phyloP scores from a whole-genome alignment of 92 coral and sea anemone species.

The Galaxea fascicularis region DNA sequence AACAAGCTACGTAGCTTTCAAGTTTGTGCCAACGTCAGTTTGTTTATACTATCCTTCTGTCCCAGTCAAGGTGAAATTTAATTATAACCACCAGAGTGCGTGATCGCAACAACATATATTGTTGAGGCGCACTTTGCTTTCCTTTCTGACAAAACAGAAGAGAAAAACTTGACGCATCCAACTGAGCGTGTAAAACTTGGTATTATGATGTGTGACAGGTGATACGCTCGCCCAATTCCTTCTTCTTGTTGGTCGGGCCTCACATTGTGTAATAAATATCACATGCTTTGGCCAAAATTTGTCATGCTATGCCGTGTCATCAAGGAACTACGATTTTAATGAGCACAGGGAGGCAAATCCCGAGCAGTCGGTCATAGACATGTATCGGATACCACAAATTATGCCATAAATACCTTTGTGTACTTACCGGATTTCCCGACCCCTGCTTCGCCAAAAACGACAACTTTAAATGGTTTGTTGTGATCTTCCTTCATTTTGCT shows the following conservation, averaged over 20 bases:
- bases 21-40: too few species aligned
- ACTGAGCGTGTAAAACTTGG: not conserved
- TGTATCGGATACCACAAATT: too few species aligned
- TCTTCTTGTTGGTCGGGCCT: not conserved
- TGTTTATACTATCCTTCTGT: not conserved
- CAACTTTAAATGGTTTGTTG: constrained; percentile 58
- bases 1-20: too few species aligned
- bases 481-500: constrained; percentile 25
- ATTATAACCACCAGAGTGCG: not conserved
- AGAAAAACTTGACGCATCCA: not conserved
- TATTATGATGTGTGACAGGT: not conserved
- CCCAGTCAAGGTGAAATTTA: not conserved
- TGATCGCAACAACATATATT: not conserved
- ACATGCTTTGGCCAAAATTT: not conserved
- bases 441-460: constrained; percentile 77
- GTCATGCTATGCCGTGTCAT: not conserved
- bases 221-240: not conserved
- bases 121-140: not conserved
- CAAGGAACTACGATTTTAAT: not conserved
- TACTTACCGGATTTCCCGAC: constrained; percentile 83
- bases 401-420: too few species aligned
- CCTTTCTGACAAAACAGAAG: not conserved
- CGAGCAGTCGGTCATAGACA: not conserved
- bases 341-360: not conserved
- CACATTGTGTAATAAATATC: not conserved